Evolutionary conservation across 2,888 invertebrate species (phyloP), one percentile per base, ranked within the genome.

Genomic region (Sminthurinus aureus): DNA sequence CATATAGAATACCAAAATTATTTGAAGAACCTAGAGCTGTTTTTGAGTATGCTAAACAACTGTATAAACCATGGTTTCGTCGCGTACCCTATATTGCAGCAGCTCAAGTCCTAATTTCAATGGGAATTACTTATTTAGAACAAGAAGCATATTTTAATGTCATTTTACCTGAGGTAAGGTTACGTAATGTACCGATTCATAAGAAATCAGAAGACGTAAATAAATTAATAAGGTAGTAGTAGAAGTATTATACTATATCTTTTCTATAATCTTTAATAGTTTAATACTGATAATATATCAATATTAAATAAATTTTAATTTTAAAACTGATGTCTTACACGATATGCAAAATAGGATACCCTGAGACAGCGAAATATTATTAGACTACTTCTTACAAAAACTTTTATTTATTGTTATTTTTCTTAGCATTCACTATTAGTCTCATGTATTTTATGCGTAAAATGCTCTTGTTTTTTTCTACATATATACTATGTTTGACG

Each of bases 1-100:
- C 74, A 13, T 79, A 74, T 26, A 52, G 51, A n/a, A 22, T 83
- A 22, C 83, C 83, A 15, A 66, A 26, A 50, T 20, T 83, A 18
- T 6, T 26, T 6, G 66, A 73, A 26, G 92, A 52, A 90, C 92
- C 13, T 15, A 89, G 66, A 90, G 91, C 3, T 94, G 95, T 88
- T 92, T 93, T 94, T 94, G 92, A 90, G 92, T 90, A 38, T 22
- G 73, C 76, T 38, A 22, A 20, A 11, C 74, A 85, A 4, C 69
- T 87, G 0, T 83, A 84, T 12, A 58, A 51, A n/a, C 83, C 87
- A 12, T 67, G 85, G 12, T 52, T 50, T 69, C 82, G 75, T n/a
- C 78, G 73, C 0, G 52, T 87, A 11, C 6, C 78, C 4, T 22
- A 71, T 1, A 13, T 85, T 0, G 84, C 84, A 18, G 83, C 83